Conservation (phyloP, 2,113 vertebrate genomes). For the Himantopus leucocephalus region DNA sequence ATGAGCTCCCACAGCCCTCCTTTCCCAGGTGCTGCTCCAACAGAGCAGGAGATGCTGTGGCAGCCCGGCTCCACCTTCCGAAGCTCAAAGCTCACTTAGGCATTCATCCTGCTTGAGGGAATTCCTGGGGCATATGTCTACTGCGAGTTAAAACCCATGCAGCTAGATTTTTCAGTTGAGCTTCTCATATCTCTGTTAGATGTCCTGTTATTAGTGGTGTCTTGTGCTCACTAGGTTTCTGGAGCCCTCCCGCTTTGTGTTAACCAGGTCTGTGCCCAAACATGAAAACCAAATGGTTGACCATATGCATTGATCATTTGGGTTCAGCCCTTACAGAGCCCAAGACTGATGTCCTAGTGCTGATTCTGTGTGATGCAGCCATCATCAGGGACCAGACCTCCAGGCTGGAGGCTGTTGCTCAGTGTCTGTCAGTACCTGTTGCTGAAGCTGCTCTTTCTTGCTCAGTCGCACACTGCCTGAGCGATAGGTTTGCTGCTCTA, state of each 20-base stretch:
- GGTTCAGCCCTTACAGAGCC: neutral
- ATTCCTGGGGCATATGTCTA: neutral
- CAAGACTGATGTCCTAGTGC: neutral
- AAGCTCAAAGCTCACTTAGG: neutral
- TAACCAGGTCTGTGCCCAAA: neutral
- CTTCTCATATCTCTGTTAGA: neutral
- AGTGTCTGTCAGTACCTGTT: neutral
- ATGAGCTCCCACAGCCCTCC: neutral
- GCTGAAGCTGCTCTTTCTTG: neutral
- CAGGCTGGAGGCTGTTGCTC: neutral
- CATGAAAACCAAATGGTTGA: neutral
- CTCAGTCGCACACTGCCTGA: neutral
- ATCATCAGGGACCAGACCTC: neutral
- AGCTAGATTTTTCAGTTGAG: neutral
- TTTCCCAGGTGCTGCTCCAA: neutral
- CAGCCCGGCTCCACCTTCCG: neutral
- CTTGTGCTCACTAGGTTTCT: neutral
- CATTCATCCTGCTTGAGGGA: neutral
- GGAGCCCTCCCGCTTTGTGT: neutral
- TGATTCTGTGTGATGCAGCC: neutral
- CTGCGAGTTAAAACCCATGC: neutral
- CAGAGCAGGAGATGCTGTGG: neutral
- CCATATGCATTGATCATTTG: neutral
- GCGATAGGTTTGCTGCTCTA: neutral
- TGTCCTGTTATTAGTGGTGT: neutral